Conservation (phyloP, 2,888 invertebrate species). For the Campaea margaritaria region DNA sequence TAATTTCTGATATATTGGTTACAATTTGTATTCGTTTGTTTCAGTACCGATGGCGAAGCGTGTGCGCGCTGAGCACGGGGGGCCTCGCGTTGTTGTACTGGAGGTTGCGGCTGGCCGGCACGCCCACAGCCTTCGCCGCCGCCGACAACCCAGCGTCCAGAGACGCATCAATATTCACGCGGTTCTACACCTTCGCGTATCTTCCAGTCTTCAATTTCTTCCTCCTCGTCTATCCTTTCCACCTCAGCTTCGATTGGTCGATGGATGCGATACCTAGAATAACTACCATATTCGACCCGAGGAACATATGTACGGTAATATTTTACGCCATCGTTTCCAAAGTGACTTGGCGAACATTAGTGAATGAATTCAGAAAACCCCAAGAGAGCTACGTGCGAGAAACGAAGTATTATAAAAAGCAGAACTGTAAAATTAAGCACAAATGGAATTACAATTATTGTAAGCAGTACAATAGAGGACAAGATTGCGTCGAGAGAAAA, state of each 20-base stretch:
- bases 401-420: conserved; percentile 73
- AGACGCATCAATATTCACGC: conserved; percentile 90
- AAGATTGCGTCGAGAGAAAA: conserved; percentile 74
- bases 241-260: conserved; percentile 99
- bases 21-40: conserved; percentile 63
- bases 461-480: conserved; percentile 71
- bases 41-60: conserved; percentile 89
- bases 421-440: conserved; percentile 73
- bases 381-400: conserved; percentile 66
- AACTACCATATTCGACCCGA: conserved; percentile 89
- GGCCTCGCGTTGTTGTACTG: conserved; percentile 89
- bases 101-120: conserved; percentile 91
- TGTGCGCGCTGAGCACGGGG: conserved; percentile 88
- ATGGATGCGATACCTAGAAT: conserved; percentile 98
- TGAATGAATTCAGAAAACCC: conserved; percentile 69
- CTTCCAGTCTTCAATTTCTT: conserved; percentile 96
- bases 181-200: conserved; percentile 95
- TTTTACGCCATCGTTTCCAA: conserved; percentile 88
- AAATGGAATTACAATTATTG: conserved; percentile 74
- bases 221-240: conserved; percentile 93
- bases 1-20: conserved; percentile 6
- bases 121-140: conserved; percentile 93
- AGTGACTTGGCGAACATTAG: conserved; percentile 71
- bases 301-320: conserved; percentile 90
- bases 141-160: conserved; percentile 99